Conservation (phyloP, 1,140 invertebrate species). For the Caerostris darwini region DNA sequence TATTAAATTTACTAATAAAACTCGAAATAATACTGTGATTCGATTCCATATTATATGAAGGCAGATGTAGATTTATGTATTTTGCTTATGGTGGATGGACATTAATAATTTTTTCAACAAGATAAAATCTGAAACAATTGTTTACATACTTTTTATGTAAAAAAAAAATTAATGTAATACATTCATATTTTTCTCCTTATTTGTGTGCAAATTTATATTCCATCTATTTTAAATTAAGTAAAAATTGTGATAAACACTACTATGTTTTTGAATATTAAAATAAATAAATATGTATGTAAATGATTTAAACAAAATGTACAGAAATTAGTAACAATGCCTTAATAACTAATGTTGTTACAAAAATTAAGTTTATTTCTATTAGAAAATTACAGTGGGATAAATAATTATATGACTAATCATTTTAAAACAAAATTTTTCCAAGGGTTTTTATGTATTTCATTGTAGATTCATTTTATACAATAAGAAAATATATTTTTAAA, state of each 20-base stretch:
- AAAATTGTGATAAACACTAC: background rate
- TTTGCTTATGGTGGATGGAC: too few relatives aligned
- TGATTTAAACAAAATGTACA: background rate
- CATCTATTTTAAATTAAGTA: background rate
- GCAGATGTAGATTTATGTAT: too few relatives aligned
- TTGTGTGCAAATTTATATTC: background rate
- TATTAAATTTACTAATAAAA: too few relatives aligned
- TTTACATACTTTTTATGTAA: too few relatives aligned
- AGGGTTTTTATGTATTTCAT: background rate
- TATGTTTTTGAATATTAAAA: background rate
- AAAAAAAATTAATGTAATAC: too few relatives aligned
- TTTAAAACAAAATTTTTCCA: slow-evolving; percentile 21
- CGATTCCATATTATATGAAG: too few relatives aligned
- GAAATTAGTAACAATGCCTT: background rate
- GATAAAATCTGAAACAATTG: too few relatives aligned
- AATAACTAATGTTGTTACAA: background rate
- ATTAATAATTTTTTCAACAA: too few relatives aligned
- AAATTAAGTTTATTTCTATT: slow-evolving; percentile 49
- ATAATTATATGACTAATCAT: background rate
- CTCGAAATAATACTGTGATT: too few relatives aligned
- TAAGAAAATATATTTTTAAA: background rate
- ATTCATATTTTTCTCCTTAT: background rate
- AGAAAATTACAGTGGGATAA: slow-evolving; percentile 19
- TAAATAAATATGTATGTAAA: background rate
- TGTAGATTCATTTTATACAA: background rate